Evolutionary conservation across 2,797 vertebrate species (phyloP).

Genomic region (Sphenopsis melanotis): DNA sequence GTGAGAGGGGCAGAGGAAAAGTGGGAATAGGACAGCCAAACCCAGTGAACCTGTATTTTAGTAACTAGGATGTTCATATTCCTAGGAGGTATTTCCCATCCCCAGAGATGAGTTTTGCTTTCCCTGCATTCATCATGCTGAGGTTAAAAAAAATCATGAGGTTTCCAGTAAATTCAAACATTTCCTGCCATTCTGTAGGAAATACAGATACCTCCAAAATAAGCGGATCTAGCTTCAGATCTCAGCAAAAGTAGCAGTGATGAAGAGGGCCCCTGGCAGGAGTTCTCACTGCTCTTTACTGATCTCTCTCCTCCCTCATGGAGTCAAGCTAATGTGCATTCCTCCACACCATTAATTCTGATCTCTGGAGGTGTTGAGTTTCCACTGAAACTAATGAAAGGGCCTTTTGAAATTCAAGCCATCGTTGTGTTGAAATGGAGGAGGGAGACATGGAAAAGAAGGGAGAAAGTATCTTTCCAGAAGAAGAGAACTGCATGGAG

Average conservation of each 20-base stretch:
- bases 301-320: neutral
- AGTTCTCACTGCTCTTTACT: neutral
- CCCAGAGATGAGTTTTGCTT: neutral
- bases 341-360: conserved; percentile 1
- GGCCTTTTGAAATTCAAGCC: conserved; percentile 19
- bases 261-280: neutral
- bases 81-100: neutral
- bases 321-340: neutral
- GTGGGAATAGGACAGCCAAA: neutral
- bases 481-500: neutral
- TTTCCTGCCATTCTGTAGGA: conserved; percentile 9
- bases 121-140: neutral
- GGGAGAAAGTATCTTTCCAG: neutral
- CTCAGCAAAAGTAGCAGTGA: neutral
- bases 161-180: neutral
- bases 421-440: neutral
- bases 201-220: neutral
- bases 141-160: neutral
- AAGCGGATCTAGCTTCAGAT: neutral
- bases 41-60: neutral
- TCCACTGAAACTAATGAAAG: neutral
- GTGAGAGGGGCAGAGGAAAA: neutral
- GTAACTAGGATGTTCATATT: neutral
- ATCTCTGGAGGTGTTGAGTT: conserved; percentile 16
- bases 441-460: neutral